Conservation (phyloP, 2,888 invertebrate species). For the Cordilura impudica region DNA sequence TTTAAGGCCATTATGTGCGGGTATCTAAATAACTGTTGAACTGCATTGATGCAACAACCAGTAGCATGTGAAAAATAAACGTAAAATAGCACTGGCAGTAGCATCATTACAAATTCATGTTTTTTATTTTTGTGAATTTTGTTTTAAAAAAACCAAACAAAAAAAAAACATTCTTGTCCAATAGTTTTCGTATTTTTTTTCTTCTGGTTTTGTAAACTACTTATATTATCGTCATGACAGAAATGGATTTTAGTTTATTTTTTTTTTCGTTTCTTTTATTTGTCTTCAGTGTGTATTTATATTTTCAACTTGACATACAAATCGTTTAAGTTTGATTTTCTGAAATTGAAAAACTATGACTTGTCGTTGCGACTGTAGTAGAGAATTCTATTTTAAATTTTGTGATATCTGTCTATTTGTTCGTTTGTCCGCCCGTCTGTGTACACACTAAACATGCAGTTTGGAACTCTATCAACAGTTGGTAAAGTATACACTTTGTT, state of each 20-base stretch:
- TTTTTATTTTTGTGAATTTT: background rate
- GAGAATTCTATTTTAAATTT: constrained; percentile 31
- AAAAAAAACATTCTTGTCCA: constrained; percentile 37
- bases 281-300: background rate
- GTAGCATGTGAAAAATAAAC: constrained; percentile 18
- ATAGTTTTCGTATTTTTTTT: constrained; percentile 25
- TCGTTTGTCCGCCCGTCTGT: background rate
- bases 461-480: constrained; percentile 54
- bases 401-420: constrained; percentile 27
- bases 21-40: constrained; percentile 39
- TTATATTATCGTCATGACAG: constrained; percentile 16
- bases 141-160: background rate
- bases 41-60: constrained; percentile 32
- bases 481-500: constrained; percentile 45
- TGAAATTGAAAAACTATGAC: constrained; percentile 57
- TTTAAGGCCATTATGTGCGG: constrained; percentile 1
- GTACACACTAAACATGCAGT: background rate
- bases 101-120: constrained; percentile 29
- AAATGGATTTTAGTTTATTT: constrained; percentile 20
- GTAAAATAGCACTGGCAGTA: constrained; percentile 1
- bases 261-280: background rate
- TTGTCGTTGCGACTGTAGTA: constrained; percentile 10
- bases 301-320: constrained; percentile 53
- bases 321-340: constrained; percentile 59
- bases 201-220: constrained; percentile 25